A percentile compares a stretch with the other conserved stretches of the same genome.
phyloP scores from a whole-genome alignment of 2,797 vertebrate species.

The Alca torda region DNA sequence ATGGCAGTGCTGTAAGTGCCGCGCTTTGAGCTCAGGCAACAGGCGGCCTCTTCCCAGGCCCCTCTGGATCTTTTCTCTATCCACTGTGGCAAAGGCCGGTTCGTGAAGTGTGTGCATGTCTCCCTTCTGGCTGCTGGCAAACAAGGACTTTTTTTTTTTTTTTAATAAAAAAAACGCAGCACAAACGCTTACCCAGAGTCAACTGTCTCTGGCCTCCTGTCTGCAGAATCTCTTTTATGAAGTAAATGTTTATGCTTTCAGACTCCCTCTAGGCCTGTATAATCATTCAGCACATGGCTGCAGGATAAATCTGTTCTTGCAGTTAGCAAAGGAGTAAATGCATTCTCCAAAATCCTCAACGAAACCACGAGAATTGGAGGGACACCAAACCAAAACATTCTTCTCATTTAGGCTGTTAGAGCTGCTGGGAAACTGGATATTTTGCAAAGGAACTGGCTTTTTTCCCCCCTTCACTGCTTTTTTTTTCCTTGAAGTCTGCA shows the following conservation, averaged over 20 bases:
- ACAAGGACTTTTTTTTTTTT: neutral
- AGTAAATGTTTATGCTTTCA: slow-evolving; percentile 49
- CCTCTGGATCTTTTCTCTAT: neutral
- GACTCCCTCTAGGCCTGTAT: slow-evolving; percentile 29
- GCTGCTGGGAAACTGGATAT: slow-evolving; percentile 62
- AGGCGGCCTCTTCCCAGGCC: neutral
- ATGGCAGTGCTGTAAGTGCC: neutral
- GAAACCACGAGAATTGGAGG: slow-evolving; percentile 55
- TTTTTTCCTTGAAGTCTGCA: slow-evolving; percentile 61
- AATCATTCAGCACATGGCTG: slow-evolving; percentile 51
- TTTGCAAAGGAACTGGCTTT: slow-evolving; percentile 42
- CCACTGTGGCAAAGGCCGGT: neutral
- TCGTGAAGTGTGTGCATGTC: neutral
- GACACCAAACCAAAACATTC: slow-evolving; percentile 53
- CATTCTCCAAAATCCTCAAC: slow-evolving; percentile 46
- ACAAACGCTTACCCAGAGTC: slow-evolving; percentile 29
- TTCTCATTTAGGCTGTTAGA: slow-evolving; percentile 10
- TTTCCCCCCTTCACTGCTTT: neutral
- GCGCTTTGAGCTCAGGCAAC: neutral
- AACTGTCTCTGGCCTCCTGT: slow-evolving; percentile 39
- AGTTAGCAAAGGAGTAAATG: slow-evolving; percentile 38
- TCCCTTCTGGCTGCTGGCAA: slow-evolving; percentile 38
- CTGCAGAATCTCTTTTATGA: slow-evolving; percentile 52
- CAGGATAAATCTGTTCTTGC: slow-evolving; percentile 51
- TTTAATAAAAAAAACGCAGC: neutral